Conservation (phyloP, 2,888 invertebrate species). For the Erannis defoliaria region DNA sequence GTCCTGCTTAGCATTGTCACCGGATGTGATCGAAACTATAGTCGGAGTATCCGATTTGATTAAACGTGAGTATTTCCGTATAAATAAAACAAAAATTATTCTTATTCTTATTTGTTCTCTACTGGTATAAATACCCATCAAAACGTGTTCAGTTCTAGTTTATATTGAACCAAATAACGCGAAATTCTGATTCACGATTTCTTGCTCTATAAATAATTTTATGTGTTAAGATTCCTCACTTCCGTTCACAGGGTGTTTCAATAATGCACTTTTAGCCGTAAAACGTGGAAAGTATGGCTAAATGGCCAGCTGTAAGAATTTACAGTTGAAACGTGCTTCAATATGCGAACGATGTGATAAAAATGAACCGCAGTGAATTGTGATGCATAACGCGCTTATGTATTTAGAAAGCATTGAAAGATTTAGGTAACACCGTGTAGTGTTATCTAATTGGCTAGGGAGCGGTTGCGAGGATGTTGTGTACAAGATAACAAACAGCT, state of each 20-base stretch:
- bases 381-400: neutral
- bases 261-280: conserved; percentile 75
- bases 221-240: conserved; percentile 65
- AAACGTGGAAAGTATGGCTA: conserved; percentile 69
- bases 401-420: neutral
- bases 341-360: conserved; percentile 77
- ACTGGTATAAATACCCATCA: too few species aligned
- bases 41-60: too few species aligned
- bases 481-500: too few species aligned
- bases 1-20: too few species aligned
- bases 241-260: conserved; percentile 65
- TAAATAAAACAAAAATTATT: too few species aligned
- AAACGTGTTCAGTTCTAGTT: too few species aligned
- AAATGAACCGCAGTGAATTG: conserved; percentile 63
- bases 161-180: neutral
- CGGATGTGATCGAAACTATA: too few species aligned
- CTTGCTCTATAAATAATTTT: conserved; percentile 59
- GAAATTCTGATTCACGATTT: neutral
- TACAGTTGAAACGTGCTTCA: conserved; percentile 75
- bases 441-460: too few species aligned
- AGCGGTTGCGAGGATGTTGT: too few species aligned
- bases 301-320: conserved; percentile 77
- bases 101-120: too few species aligned
- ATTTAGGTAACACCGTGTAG: neutral
- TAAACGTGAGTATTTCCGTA: too few species aligned